A percentile compares a stretch with the other conserved stretches of the same genome.
Conservation (phyloP, 2,113 vertebrate species). For the Blennius ocellaris region DNA sequence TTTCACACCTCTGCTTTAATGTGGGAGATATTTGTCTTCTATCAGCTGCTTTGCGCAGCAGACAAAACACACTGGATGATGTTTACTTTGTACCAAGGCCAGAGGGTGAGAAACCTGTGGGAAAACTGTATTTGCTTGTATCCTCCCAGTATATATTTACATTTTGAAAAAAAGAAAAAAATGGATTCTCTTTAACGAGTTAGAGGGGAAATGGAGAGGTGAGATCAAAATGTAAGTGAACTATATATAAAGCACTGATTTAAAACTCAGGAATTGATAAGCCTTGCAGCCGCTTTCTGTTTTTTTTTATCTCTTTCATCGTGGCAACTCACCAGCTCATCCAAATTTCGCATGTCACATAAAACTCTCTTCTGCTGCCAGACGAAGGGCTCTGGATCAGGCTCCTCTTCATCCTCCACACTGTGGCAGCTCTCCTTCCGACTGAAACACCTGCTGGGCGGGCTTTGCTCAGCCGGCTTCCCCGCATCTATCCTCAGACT, state of each 20-base stretch:
- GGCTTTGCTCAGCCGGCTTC: slow-evolving; percentile 47
- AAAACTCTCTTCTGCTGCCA: slow-evolving; percentile 86
- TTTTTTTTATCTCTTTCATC: no score
- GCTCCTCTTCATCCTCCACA: slow-evolving; percentile 70
- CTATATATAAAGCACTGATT: slow-evolving; percentile 18
- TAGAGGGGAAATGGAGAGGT: not conserved
- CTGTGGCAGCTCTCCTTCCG: slow-evolving; percentile 69
- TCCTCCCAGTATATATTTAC: not conserved
- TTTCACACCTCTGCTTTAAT: slow-evolving; percentile 41
- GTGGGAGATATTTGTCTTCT: not conserved
- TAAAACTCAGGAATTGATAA: not conserved
- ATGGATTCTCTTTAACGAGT: not conserved
- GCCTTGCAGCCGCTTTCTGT: not conserved
- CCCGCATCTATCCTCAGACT: slow-evolving; percentile 55
- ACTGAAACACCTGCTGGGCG: slow-evolving; percentile 69
- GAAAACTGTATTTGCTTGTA: not conserved
- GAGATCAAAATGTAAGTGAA: not conserved
- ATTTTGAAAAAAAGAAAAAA: not conserved
- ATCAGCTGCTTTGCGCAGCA: not conserved
- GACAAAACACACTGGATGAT: slow-evolving; percentile 13
- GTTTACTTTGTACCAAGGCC: slow-evolving; percentile 7
- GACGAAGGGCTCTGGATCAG: slow-evolving; percentile 74
- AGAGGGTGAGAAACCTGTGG: not conserved
- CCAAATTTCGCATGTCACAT: slow-evolving; percentile 93
- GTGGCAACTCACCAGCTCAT: slow-evolving; percentile 91